Evolutionary conservation across 2,797 vertebrate species (phyloP), one percentile per base, ranked within the genome.

Genomic region (Protonibea diacanthus): DNA sequence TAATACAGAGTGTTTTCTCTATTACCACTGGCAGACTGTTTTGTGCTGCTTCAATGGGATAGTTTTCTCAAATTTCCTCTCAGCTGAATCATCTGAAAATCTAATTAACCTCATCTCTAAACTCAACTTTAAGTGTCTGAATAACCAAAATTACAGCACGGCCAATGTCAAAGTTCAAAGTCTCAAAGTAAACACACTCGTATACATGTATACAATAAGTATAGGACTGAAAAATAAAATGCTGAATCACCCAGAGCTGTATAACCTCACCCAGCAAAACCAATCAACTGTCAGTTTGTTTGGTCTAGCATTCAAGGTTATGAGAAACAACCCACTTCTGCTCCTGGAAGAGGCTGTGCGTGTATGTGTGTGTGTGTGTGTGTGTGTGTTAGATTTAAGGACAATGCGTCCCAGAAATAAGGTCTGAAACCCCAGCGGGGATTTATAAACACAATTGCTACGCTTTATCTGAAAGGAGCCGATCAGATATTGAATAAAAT

Each of bases 391-490:
- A 80, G 72, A 78, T 75, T 86, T 82, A 78, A 81, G 72, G 80
- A 80, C 53, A 78, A 77, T 77, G 47, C 72, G 76, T 80, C 73
- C 75, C 58, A 83, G 82, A 85, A 91, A 92, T 83, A 87, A 80
- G 72, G 82, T 49, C 74, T 59, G 79, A 87, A 86, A 69, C 64
- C 75, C 88, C 78, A 47, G 76, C 27, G 21, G 87, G 84, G 86
- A 87, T 88, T 88, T 84, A 77, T 85, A 91, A 89, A 91, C 85
- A 89, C 84, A 91, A 92, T 93, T 92, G 90, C 75, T 62, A 33
- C 48, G 66, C 73, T 82, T 88, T 81, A 89, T 93, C 91, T 91
- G 59, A 78, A 71, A 80, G 45, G 69, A 67, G 70, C 44, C 40
- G 47, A 91, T 93, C 84, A 88, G 86, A 93, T 90, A 84, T 82